Conservation (phyloP, 2,113 vertebrate species). For the Catharus minimus region DNA sequence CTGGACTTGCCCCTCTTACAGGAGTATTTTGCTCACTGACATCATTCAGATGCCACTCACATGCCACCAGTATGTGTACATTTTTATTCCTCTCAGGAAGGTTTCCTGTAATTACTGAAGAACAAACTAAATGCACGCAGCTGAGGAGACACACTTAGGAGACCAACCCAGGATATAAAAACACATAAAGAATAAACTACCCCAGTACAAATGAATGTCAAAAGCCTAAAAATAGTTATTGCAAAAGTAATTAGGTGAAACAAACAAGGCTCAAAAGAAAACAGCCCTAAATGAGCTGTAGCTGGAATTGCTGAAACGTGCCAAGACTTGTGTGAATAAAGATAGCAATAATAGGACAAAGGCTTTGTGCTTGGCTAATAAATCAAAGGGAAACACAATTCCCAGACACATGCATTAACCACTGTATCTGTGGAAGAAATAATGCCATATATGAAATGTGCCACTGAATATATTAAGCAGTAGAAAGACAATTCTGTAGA, state of each 20-base stretch:
- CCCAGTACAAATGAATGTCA: background rate
- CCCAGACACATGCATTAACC: background rate
- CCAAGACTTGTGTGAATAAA: constrained; percentile 1
- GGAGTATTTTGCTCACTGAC: background rate
- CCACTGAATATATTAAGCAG: constrained; percentile 24
- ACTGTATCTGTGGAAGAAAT: background rate
- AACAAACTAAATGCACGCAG: constrained; percentile 4
- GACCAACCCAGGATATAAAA: background rate
- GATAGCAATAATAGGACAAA: constrained; percentile 22
- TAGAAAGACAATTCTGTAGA: background rate
- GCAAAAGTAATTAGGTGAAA: constrained; percentile 42
- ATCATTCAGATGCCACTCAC: background rate
- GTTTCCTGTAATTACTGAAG: constrained; percentile 2
- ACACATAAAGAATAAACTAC: constrained; percentile 6
- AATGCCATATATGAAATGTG: constrained; percentile 21
- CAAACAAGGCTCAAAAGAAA: constrained; percentile 37
- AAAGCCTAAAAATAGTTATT: constrained; percentile 40
- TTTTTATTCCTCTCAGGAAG: background rate
- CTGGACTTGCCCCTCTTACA: background rate
- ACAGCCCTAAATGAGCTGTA: constrained; percentile 21
- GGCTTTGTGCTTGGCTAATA: background rate
- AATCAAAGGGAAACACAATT: constrained; percentile 44
- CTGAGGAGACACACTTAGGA: constrained; percentile 6
- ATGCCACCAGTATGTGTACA: background rate
- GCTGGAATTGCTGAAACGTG: constrained; percentile 22